These are phyloP conservation scores for Corapipo altera DNA, from an alignment of 2,113 vertebrate genomes.

Conservation along the genomic window DNA sequence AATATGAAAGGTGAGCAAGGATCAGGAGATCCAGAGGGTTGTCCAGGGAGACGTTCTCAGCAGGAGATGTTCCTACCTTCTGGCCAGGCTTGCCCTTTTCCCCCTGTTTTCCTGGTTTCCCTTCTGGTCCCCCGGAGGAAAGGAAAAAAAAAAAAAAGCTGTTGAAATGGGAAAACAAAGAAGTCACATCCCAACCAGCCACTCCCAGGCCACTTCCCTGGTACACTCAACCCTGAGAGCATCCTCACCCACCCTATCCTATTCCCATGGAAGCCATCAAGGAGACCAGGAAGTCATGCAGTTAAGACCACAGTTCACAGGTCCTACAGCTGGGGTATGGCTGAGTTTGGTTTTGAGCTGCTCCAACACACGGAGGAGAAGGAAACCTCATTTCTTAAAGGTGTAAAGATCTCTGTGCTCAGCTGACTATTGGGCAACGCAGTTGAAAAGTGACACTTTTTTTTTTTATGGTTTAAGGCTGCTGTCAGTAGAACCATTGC, in stretches of 20 bases:
- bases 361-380: neutral
- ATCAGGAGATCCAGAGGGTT: neutral
- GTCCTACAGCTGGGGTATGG: neutral
- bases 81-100: conserved; percentile 88
- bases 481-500: neutral
- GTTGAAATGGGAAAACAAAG: neutral
- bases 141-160: neutral
- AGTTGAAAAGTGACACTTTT: neutral
- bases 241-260: neutral
- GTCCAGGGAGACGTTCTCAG: neutral
- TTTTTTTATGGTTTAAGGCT: neutral
- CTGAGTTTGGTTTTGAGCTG: neutral
- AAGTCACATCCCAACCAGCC: neutral
- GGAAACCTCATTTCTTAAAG: neutral
- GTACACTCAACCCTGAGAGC: neutral
- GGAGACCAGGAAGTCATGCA: neutral
- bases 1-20: neutral
- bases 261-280: neutral
- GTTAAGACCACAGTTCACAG: neutral
- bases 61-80: conserved; percentile 78
- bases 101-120: conserved; percentile 91
- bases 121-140: conserved; percentile 90
- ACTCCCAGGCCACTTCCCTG: neutral
- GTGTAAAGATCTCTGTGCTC: neutral
- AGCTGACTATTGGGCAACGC: neutral